Conservation (phyloP, 2,113 vertebrate genomes). For the Fregata magnificens region DNA sequence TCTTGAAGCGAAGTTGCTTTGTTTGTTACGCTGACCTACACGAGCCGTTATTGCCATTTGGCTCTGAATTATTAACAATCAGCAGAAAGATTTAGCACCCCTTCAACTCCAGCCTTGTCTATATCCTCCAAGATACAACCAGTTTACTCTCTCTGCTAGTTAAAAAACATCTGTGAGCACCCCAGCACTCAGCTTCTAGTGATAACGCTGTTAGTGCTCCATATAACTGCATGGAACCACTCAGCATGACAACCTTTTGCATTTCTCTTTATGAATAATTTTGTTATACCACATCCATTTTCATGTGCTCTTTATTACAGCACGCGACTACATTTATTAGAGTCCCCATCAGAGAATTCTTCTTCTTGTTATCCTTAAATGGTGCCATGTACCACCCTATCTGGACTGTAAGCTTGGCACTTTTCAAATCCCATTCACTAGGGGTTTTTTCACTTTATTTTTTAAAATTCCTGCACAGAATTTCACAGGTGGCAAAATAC, state of each 20-base stretch:
- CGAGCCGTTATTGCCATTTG: constrained; percentile 68
- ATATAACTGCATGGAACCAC: constrained; percentile 77
- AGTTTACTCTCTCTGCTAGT: constrained; percentile 60
- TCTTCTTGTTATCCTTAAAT: constrained; percentile 76
- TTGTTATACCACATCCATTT: constrained; percentile 83
- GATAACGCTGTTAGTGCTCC: constrained; percentile 79
- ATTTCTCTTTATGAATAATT: constrained; percentile 85
- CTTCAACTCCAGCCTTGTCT: constrained; percentile 66
- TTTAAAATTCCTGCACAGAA: constrained; percentile 65
- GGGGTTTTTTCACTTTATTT: neutral
- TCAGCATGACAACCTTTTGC: constrained; percentile 76
- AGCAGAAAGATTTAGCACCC: constrained; percentile 68
- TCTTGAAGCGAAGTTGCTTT: constrained; percentile 54
- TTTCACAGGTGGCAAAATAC: constrained; percentile 51
- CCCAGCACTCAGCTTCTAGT: constrained; percentile 67
- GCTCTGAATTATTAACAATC: constrained; percentile 78
- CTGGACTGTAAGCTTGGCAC: constrained; percentile 60
- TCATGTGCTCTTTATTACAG: constrained; percentile 76
- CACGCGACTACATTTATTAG: constrained; percentile 76
- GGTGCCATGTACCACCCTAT: constrained; percentile 62
- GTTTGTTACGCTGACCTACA: constrained; percentile 67
- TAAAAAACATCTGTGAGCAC: constrained; percentile 71
- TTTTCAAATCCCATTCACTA: constrained; percentile 66
- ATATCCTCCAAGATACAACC: constrained; percentile 62
- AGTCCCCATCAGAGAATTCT: constrained; percentile 75